Base-by-base conservation (phyloP, 2,888 invertebrate species). In the Hesperia comma region DNA sequence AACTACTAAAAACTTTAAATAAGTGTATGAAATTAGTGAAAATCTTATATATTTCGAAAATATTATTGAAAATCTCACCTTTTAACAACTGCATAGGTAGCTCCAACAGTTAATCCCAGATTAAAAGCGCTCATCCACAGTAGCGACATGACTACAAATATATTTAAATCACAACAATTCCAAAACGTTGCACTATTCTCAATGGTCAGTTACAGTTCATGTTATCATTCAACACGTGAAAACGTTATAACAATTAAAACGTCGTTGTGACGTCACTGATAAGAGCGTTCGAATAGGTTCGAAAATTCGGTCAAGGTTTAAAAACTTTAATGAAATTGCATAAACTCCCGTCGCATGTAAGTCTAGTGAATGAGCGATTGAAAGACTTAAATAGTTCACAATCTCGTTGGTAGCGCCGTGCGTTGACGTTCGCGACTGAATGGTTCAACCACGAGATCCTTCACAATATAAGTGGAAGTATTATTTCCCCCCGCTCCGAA, bases 61-160 rank as follows among this genome's bases (percentile, higher is more conserved):
- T n/a, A n/a, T n/a, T n/a, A n/a, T n/a, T n/a, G n/a, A n/a, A 26
- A 5, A 26, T 32, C 81, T 91, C 90, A 95, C 95, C 94, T 92
- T 78, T 88, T 93, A 72, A 95, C 86, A 74, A 95, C 94, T 68
- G 93, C 90, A 81, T 89, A 94, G 68, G 95, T 95, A 68, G 93
- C 92, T 71, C 94, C 94, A 78, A 95, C 85, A 66, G 95, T 95
- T 79, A 95, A 84, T 69, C 94, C 94, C 72, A 95, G 83, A 86
- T 94, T 95, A 79, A 95, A 90, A 69, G 93, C 88, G 72, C 94
- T 93, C 93, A 95, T 94, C 94, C 94, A 95, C 69, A 95, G 71
- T 58, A 94, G 77, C 76, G 94, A 93, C 95, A 95, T 95, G 71
- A 70, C 79, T 77, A 75, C 72, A 49, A 58, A 63, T n/a, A 19